Percentiles rank a stretch among this genome's conserved stretches.
Conservation (phyloP, 2,113 vertebrate species). For the Notothenia rossii region DNA sequence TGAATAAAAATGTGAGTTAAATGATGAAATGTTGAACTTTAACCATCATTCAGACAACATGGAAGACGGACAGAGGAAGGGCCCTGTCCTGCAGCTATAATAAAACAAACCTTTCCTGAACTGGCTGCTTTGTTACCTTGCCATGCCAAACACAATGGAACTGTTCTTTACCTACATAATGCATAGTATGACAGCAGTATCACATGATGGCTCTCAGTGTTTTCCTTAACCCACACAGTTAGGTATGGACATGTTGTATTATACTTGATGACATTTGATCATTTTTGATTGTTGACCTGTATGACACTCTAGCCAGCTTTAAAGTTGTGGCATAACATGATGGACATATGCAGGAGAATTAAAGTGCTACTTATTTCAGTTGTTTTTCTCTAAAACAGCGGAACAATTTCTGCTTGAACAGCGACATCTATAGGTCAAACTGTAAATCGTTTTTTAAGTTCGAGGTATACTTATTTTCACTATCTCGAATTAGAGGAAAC, state of each 20-base stretch:
- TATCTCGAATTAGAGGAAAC: not conserved
- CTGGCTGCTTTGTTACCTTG: slow-evolving; percentile 68
- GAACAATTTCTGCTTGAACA: not conserved
- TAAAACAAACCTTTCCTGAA: slow-evolving; percentile 70
- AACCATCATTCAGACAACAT: slow-evolving; percentile 17
- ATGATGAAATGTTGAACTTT: slow-evolving; percentile 2
- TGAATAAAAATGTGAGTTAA: not conserved
- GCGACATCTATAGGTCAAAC: not conserved
- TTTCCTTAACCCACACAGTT: not conserved
- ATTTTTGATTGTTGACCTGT: not conserved
- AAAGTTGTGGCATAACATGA: not conserved
- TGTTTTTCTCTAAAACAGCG: not conserved
- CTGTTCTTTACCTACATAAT: slow-evolving; percentile 55
- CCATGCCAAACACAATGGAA: slow-evolving; percentile 60
- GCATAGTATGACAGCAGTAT: slow-evolving; percentile 17
- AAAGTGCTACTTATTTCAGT: not conserved
- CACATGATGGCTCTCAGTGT: not conserved
- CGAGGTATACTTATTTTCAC: not conserved
- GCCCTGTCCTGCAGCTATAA: slow-evolving; percentile 25
- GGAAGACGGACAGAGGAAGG: slow-evolving; percentile 27
- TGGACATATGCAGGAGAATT: not conserved
- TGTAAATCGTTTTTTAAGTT: not conserved
- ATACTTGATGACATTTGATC: not conserved
- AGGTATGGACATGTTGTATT: not conserved
- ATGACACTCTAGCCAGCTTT: not conserved